Evolutionary conservation across 2,113 vertebrate species (phyloP).

Genomic region (Romanogobio albipinnatus): DNA sequence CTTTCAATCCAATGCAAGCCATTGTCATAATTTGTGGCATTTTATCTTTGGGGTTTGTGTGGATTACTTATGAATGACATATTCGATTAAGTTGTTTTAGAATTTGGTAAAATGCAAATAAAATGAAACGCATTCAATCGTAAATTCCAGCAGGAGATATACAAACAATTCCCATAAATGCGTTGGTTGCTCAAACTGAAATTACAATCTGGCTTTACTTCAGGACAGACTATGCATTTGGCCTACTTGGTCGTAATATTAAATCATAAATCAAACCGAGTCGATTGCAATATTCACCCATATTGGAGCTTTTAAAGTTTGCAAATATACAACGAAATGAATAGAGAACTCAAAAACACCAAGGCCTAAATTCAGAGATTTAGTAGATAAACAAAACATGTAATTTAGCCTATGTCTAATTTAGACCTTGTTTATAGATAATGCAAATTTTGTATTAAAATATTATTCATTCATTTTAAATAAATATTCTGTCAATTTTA

Average conservation of each 20-base stretch:
- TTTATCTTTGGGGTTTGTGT: slow-evolving; percentile 10
- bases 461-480: background rate
- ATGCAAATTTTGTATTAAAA: background rate
- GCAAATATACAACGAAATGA: background rate
- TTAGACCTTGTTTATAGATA: background rate
- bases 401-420: background rate
- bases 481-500: background rate
- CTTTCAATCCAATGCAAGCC: slow-evolving; percentile 43
- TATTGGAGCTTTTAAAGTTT: slow-evolving; percentile 2
- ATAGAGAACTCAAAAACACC: background rate
- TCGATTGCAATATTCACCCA: background rate
- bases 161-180: background rate
- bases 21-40: slow-evolving; percentile 32
- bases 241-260: background rate
- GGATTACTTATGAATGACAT: slow-evolving; percentile 20
- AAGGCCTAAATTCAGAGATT: background rate
- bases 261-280: slow-evolving; percentile 7
- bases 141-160: background rate
- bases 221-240: background rate
- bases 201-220: slow-evolving; percentile 11
- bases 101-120: slow-evolving; percentile 8
- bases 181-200: background rate
- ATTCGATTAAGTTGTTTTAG: slow-evolving; percentile 35
- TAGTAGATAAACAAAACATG: background rate
- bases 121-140: slow-evolving; percentile 1